These are phyloP conservation scores for Ecdyonurus torrentis DNA, from an alignment of 2,888 invertebrate species.

Conservation along the genomic window DNA sequence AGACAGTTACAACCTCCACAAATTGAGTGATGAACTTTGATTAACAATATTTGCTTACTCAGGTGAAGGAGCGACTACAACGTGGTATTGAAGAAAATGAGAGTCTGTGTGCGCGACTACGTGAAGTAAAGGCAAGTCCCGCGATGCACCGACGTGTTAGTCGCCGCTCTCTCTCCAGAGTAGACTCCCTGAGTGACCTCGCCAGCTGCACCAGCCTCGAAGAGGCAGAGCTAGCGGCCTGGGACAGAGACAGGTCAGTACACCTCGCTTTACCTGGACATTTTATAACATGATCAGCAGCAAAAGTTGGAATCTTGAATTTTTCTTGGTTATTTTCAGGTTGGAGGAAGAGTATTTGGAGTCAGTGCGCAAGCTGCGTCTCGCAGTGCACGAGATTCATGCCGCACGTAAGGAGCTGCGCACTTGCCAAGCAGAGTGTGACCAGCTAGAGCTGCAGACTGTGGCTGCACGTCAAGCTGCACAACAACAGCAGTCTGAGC, in stretches of 20 bases:
- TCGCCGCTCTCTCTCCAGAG: constrained; percentile 26
- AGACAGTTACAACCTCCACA: too few relatives aligned
- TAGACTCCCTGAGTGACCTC: constrained; percentile 58
- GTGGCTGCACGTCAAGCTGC: neutral
- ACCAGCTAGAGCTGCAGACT: constrained; percentile 33
- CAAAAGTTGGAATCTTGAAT: too few relatives aligned
- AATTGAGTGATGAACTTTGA: too few relatives aligned
- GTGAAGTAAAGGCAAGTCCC: constrained; percentile 47
- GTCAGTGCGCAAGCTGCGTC: constrained; percentile 56
- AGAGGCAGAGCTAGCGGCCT: constrained; percentile 9
- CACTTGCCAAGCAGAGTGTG: constrained; percentile 62
- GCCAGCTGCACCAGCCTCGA: constrained; percentile 44
- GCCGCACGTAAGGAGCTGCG: constrained; percentile 66
- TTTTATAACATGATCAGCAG: too few relatives aligned
- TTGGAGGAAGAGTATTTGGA: constrained; percentile 68
- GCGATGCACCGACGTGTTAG: constrained; percentile 21
- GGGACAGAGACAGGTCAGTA: neutral
- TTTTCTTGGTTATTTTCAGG: constrained; percentile 24
- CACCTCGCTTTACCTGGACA: too few relatives aligned
- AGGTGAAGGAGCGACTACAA: constrained; percentile 40
- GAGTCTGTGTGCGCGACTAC: constrained; percentile 46
- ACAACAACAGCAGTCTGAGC: constrained; percentile 22
- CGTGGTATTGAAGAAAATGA: constrained; percentile 65
- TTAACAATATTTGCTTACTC: too few relatives aligned
- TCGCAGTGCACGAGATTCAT: constrained; percentile 66